Base-by-base conservation (phyloP, 2,113 vertebrate species). In the Haplotaxodon microlepis region DNA sequence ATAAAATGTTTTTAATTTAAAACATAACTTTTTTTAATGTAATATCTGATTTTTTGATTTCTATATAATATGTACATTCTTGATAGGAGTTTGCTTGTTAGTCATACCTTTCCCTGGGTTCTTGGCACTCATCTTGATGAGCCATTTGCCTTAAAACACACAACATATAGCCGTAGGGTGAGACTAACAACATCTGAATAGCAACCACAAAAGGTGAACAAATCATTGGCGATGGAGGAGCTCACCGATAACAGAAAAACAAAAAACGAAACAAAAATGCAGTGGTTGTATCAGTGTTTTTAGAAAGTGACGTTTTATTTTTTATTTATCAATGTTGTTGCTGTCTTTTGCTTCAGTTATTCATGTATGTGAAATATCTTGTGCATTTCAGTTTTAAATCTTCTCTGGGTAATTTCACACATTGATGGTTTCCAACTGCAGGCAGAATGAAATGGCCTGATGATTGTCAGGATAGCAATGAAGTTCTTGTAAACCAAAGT, bases 341-440 rank as follows among this genome's bases (percentile, higher is more conserved):
- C 8, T 16, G 10, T n/a, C 2, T 17, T 51, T 59, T 14, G 5
- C 14, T 54, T 11, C 1, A 7, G 8, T 51, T 40, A 51, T 86
- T 80, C 31, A 6, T 73, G 45, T 78, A 42, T 81, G 11, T 11
- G 3, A 84, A 86, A 56, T 2, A 83, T 53, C 4, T 6, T n/a
- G 8, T 47, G 19, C 5, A 21, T 50, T 66, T 69, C 11, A 34
- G 24, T 4, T 79, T 59, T 14, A 51, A 29, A 61, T 66, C 50
- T 24, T 17, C 2, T 81, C 11, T 8, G 7, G 6, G 29, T 84
- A 53, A 89, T 88, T 86, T 84, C 87, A 88, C 84, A 90, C 4
- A 2, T 6, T 42, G 54, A 24, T 71, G 73, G 29, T 47, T 51
- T 80, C 53, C 50, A 80, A 51, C 73, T 38, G 38, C 34, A 81